A percentile compares a stretch with the other conserved stretches of the same genome.
Conservation (phyloP, 2,797 vertebrate species). For the Acrocephalus scirpaceus region DNA sequence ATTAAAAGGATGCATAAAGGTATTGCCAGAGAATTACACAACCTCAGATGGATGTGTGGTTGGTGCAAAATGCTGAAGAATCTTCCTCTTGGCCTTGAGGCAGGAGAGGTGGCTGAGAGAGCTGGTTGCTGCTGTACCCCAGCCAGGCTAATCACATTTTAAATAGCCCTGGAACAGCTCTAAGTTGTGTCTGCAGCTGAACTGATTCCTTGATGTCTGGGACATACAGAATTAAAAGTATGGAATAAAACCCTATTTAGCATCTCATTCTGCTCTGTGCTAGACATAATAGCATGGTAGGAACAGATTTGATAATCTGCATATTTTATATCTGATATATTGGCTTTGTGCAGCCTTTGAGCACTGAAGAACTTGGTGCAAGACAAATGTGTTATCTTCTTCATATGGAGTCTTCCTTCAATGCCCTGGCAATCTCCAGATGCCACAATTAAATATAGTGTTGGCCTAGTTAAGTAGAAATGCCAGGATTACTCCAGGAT, state of each 20-base stretch:
- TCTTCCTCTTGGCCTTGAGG: background rate
- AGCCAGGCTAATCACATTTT: background rate
- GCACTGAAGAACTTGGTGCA: background rate
- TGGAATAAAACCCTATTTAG: background rate
- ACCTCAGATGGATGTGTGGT: background rate
- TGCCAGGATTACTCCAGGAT: background rate
- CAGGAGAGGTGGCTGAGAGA: background rate
- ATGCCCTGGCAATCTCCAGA: background rate
- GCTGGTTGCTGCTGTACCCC: background rate
- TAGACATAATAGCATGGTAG: background rate
- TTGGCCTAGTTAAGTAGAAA: background rate
- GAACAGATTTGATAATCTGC: constrained; percentile 2
- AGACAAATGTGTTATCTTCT: constrained; percentile 25
- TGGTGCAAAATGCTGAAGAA: background rate
- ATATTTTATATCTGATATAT: background rate
- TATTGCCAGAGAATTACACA: background rate
- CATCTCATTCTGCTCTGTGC: background rate
- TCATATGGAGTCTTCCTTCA: background rate
- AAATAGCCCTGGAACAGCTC: background rate
- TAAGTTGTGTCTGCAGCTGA: background rate
- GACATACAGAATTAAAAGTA: background rate
- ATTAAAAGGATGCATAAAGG: background rate
- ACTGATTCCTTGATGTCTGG: background rate
- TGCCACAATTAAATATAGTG: background rate
- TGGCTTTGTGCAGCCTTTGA: background rate